phyloP scores from a whole-genome alignment of 2,797 vertebrate species.

The Novumbra hubbsi region DNA sequence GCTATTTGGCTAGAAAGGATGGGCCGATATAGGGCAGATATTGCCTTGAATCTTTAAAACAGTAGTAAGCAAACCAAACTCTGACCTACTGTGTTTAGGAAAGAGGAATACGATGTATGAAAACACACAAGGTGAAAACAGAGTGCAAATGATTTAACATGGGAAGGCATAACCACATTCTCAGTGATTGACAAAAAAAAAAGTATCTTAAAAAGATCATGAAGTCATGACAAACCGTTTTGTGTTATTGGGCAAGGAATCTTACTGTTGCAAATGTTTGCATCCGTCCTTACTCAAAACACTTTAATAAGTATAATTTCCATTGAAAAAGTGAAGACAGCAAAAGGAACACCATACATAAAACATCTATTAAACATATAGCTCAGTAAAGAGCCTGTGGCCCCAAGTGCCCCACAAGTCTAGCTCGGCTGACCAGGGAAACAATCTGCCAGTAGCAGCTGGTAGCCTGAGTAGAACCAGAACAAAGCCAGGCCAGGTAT shows the following conservation, averaged over 20 bases:
- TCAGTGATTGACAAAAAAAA: conserved; percentile 12
- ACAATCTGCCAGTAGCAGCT: conserved; percentile 36
- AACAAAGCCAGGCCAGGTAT: conserved; percentile 73
- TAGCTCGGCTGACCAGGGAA: background rate
- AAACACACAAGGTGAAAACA: background rate
- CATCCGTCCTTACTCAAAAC: too few relatives aligned
- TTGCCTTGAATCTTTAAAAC: too few relatives aligned
- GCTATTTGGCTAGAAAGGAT: conserved; percentile 28
- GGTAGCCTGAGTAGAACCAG: conserved; percentile 76
- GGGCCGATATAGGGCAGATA: too few relatives aligned
- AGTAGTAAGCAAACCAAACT: background rate
- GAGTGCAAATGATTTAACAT: background rate
- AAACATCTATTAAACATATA: too few relatives aligned
- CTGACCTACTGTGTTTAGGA: background rate
- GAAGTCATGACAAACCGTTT: too few relatives aligned
- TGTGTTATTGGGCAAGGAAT: too few relatives aligned
- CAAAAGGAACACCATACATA: too few relatives aligned
- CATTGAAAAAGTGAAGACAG: too few relatives aligned
- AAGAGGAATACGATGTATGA: background rate
- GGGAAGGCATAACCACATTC: background rate
- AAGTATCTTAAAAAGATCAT: background rate
- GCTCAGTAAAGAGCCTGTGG: conserved; percentile 27
- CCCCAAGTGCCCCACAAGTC: background rate
- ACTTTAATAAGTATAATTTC: too few relatives aligned
- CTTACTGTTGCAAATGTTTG: too few relatives aligned